phyloP scores from a whole-genome alignment of 2,888 invertebrate genomes.

The Syrphus vitripennis region DNA sequence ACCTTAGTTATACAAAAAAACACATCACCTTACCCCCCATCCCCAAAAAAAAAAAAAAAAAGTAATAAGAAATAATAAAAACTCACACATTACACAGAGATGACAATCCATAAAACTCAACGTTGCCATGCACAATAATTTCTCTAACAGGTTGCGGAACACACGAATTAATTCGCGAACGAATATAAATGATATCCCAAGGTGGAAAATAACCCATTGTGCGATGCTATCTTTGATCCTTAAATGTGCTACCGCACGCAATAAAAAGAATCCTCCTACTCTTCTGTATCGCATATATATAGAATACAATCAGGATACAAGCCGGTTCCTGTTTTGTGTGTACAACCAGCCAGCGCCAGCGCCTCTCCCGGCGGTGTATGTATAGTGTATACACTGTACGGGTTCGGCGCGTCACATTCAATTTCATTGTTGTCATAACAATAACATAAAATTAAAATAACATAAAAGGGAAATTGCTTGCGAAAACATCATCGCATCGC shows the following conservation, averaged over 20 bases:
- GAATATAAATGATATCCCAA: constrained; percentile 70
- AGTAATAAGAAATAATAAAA: neutral
- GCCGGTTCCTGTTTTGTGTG: constrained; percentile 53
- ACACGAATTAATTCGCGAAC: constrained; percentile 70
- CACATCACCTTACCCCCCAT: neutral
- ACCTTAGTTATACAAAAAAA: too few species aligned
- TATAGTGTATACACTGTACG: neutral
- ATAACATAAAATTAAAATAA: constrained; percentile 82
- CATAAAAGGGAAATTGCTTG: constrained; percentile 81
- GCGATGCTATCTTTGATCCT: constrained; percentile 68
- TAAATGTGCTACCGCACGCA: constrained; percentile 69
- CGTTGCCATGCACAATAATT: constrained; percentile 38
- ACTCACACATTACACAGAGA: constrained; percentile 10
- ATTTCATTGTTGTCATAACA: constrained; percentile 82
- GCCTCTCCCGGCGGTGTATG: neutral
- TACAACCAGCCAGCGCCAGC: neutral
- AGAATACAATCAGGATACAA: constrained; percentile 50
- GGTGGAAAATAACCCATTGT: constrained; percentile 69
- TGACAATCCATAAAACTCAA: constrained; percentile 42
- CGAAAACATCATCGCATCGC: constrained; percentile 72
- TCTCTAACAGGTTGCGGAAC: constrained; percentile 67
- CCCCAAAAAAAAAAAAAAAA: neutral
- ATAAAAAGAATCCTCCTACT: constrained; percentile 57
- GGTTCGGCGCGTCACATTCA: constrained; percentile 78
- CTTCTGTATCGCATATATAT: neutral